Evolutionary conservation across 2,797 vertebrate genomes (phyloP).

Genomic region (Percopsis omiscomaycus): DNA sequence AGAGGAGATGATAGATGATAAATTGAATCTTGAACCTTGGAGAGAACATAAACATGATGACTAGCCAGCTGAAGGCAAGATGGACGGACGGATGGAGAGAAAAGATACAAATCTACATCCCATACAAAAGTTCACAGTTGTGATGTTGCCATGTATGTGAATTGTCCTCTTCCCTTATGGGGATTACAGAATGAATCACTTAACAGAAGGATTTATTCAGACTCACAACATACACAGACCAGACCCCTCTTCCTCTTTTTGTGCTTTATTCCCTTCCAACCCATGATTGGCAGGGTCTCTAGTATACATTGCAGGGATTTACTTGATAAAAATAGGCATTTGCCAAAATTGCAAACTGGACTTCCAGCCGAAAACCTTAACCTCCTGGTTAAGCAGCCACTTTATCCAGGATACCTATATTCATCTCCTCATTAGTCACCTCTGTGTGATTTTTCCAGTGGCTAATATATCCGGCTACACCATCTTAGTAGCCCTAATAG

Average conservation of each 20-base stretch:
- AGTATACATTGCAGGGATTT: too few species aligned
- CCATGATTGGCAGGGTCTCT: background rate
- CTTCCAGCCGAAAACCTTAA: too few species aligned
- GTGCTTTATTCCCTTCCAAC: background rate
- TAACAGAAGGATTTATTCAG: background rate
- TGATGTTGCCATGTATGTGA: slow-evolving; percentile 3
- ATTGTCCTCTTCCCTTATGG: background rate
- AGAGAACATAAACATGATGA: slow-evolving; percentile 29
- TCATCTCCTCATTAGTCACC: background rate
- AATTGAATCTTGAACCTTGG: slow-evolving; percentile 35
- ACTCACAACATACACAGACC: background rate
- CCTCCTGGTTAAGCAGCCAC: background rate
- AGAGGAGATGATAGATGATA: slow-evolving; percentile 2
- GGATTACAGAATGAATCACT: background rate
- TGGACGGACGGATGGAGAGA: slow-evolving; percentile 1
- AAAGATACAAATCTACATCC: background rate
- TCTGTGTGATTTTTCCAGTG: background rate
- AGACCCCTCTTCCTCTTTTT: background rate
- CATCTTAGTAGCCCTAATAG: background rate
- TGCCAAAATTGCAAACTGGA: too few species aligned
- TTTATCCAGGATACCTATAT: background rate
- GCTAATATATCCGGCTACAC: background rate
- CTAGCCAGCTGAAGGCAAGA: slow-evolving; percentile 14
- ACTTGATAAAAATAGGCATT: background rate
- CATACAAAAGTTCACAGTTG: background rate